A percentile compares a stretch with the other conserved stretches of the same genome.
These are phyloP conservation scores for Drosophila colorata DNA, from an alignment of 2,888 invertebrate species.

Conservation along the genomic window DNA sequence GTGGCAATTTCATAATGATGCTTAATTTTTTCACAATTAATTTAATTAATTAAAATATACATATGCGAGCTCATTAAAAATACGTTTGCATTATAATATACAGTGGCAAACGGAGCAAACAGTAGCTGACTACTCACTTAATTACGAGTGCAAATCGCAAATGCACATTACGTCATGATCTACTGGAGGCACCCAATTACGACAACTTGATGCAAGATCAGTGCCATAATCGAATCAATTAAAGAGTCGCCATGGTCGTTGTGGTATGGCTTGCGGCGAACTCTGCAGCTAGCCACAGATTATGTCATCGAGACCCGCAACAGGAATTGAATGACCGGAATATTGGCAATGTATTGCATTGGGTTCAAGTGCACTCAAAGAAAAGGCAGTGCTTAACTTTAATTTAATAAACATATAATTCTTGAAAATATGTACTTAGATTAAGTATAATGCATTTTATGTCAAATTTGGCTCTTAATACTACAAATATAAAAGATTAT, in stretches of 20 bases:
- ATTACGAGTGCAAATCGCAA: slow-evolving; percentile 36
- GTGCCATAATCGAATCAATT: slow-evolving; percentile 25
- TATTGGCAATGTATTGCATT: slow-evolving; percentile 9
- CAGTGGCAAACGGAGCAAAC: slow-evolving; percentile 29
- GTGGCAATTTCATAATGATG: slow-evolving; percentile 43
- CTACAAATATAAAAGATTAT: no score
- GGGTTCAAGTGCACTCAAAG: slow-evolving; percentile 9
- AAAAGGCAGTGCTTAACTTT: no score
- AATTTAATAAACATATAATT: background rate
- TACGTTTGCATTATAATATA: slow-evolving; percentile 18
- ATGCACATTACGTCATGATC: slow-evolving; percentile 42
- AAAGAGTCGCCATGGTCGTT: slow-evolving; percentile 4
- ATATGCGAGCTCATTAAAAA: slow-evolving; percentile 69
- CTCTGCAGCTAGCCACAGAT: slow-evolving; percentile 20
- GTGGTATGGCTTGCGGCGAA: background rate
- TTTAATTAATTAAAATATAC: slow-evolving; percentile 68
- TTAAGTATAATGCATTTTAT: no score
- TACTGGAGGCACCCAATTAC: slow-evolving; percentile 17
- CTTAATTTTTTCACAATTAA: slow-evolving; percentile 41
- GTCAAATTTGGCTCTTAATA: no score
- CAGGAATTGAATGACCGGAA: background rate
- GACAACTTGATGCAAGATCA: slow-evolving; percentile 36
- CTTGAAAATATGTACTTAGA: no score
- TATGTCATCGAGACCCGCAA: slow-evolving; percentile 39
- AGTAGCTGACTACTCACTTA: slow-evolving; percentile 31